Evolutionary conservation across 1,140 invertebrate species (phyloP).

Genomic region (Magallana gigas): DNA sequence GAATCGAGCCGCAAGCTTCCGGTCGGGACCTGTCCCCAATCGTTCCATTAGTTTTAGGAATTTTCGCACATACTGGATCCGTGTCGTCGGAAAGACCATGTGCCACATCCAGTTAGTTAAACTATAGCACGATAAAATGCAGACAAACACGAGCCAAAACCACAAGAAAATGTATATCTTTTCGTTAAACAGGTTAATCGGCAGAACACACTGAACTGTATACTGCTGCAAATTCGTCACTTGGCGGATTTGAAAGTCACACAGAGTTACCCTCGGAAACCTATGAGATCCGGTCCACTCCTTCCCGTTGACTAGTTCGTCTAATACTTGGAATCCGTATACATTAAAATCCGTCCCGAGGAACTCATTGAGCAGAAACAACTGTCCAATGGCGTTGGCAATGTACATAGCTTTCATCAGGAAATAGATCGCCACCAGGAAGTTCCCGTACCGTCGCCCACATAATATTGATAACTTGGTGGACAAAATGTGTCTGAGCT

Average conservation of each 20-base stretch:
- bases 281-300: conserved; percentile 78
- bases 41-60: conserved; percentile 79
- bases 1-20: conserved; percentile 73
- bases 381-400: conserved; percentile 81
- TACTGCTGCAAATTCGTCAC: conserved; percentile 80
- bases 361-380: conserved; percentile 81
- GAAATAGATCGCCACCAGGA: conserved; percentile 80
- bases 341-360: conserved; percentile 80
- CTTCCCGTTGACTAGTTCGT: conserved; percentile 79
- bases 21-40: conserved; percentile 72
- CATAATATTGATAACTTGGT: conserved; percentile 75
- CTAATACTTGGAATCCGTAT: conserved; percentile 81
- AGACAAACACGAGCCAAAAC: conserved; percentile 82
- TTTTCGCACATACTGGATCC: conserved; percentile 78
- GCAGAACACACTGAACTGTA: conserved; percentile 82
- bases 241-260: conserved; percentile 81
- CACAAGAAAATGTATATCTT: conserved; percentile 82
- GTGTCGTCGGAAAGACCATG: conserved; percentile 75
- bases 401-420: conserved; percentile 81
- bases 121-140: conserved; percentile 78
- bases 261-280: conserved; percentile 82
- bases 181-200: conserved; percentile 82
- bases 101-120: conserved; percentile 78
- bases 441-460: conserved; percentile 81
- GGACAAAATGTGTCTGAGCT: conserved; percentile 73